Percentiles rank a stretch among this genome's conserved stretches.
phyloP scores from a whole-genome alignment of 2,888 invertebrate species.

The Polyploca ridens region DNA sequence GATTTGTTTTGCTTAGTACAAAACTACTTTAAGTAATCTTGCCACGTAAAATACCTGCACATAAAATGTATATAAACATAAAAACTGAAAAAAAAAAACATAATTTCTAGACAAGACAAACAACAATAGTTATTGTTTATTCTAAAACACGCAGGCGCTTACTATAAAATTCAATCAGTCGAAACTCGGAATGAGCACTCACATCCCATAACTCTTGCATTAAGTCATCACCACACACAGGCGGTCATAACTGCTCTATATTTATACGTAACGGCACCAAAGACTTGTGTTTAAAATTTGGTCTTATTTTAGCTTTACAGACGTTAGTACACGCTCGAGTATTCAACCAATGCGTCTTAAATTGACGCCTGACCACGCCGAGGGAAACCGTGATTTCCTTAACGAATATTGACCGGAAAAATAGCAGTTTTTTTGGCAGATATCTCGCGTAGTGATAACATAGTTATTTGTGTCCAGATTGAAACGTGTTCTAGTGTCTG shows the following conservation, averaged over 20 bases:
- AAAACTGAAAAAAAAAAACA: no score
- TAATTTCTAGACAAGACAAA: no score
- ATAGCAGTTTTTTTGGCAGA: constrained; percentile 29
- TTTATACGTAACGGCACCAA: constrained; percentile 64
- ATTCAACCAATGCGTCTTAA: constrained; percentile 81
- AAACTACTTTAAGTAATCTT: no score
- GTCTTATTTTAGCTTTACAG: constrained; percentile 85
- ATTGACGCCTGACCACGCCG: constrained; percentile 66
- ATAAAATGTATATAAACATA: no score
- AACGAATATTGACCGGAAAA: constrained; percentile 27
- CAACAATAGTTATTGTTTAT: no score
- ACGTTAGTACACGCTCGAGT: constrained; percentile 80
- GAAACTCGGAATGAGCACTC: not conserved
- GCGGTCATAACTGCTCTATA: constrained; percentile 67
- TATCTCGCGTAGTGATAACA: constrained; percentile 30
- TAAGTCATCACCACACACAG: constrained; percentile 19
- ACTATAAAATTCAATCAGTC: not conserved
- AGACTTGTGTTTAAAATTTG: constrained; percentile 85
- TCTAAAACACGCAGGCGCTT: no score
- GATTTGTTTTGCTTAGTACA: no score
- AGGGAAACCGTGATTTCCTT: constrained; percentile 43
- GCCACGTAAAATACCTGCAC: no score
- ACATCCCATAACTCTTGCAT: not conserved
- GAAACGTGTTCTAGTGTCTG: constrained; percentile 28
- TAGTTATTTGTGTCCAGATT: constrained; percentile 24